These are phyloP conservation scores for Rhynchonema sp. DNA, from an alignment of 2,888 invertebrate species.

Conservation along the genomic window DNA sequence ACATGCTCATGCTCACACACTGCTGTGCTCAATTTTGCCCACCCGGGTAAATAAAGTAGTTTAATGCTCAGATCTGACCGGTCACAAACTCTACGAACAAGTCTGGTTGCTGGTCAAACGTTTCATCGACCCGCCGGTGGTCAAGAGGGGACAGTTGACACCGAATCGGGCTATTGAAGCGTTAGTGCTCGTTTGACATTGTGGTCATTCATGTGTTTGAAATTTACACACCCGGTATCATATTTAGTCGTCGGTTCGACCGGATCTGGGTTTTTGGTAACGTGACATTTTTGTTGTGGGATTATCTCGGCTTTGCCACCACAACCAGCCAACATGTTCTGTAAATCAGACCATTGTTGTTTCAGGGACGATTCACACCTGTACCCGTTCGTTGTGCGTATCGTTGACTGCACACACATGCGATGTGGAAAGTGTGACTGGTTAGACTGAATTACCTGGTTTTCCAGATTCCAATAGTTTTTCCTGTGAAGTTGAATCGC, in stretches of 20 bases:
- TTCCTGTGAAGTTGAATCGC: too few relatives aligned
- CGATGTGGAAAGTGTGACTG: background rate
- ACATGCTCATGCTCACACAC: too few relatives aligned
- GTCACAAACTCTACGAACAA: background rate
- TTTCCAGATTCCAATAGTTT: too few relatives aligned
- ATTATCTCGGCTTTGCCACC: background rate
- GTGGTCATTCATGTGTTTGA: background rate
- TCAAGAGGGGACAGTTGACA: background rate
- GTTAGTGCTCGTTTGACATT: background rate
- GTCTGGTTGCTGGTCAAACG: background rate
- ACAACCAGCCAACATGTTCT: background rate
- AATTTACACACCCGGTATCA: too few relatives aligned
- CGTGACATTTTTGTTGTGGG: background rate
- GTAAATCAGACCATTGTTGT: too few relatives aligned
- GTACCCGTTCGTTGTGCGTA: background rate
- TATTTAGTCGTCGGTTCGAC: background rate
- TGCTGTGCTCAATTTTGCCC: too few relatives aligned
- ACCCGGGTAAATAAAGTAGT: too few relatives aligned
- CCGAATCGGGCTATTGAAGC: background rate
- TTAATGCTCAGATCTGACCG: too few relatives aligned
- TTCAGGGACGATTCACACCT: background rate
- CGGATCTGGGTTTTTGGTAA: background rate
- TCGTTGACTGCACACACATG: background rate
- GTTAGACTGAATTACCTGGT: too few relatives aligned
- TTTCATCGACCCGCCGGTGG: background rate